Conservation (phyloP, 2,113 vertebrate genomes). For the Rhodinocichla rosea region DNA sequence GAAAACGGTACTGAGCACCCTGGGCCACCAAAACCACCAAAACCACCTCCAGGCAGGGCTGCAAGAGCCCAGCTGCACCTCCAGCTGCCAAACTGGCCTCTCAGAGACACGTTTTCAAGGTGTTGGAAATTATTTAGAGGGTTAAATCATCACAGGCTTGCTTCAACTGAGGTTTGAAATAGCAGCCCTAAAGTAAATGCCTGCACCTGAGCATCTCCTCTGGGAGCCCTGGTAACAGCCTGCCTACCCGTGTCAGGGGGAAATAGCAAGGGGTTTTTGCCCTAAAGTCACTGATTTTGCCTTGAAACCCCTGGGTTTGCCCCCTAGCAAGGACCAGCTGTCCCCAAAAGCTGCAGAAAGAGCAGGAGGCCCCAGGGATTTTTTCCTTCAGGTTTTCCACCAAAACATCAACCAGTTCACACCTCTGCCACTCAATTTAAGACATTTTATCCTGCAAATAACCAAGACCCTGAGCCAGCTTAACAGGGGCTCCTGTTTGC, state of each 20-base stretch:
- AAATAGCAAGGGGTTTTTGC: not conserved
- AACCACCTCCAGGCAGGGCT: not conserved
- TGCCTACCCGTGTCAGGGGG: not conserved
- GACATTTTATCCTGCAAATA: not conserved
- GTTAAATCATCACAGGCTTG: not conserved
- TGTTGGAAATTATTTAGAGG: not conserved
- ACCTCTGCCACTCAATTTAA: not conserved
- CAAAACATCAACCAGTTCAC: not conserved
- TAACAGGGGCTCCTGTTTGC: not conserved
- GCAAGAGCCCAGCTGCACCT: not conserved
- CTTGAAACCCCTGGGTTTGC: not conserved
- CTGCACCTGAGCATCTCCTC: not conserved
- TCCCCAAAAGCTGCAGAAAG: not conserved
- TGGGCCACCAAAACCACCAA: fast-evolving
- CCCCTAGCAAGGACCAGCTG: fast-evolving
- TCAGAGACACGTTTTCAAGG: not conserved
- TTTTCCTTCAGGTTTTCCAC: not conserved
- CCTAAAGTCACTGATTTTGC: not conserved
- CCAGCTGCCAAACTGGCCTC: not conserved
- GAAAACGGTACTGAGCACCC: not conserved
- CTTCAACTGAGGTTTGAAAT: fast-evolving
- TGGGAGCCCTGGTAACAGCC: not conserved
- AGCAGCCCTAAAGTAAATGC: not conserved
- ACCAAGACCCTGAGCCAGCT: not conserved
- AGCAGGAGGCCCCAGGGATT: not conserved